phyloP scores from a whole-genome alignment of 1,140 invertebrate genomes.

The Muscidifurax raptorellus region DNA sequence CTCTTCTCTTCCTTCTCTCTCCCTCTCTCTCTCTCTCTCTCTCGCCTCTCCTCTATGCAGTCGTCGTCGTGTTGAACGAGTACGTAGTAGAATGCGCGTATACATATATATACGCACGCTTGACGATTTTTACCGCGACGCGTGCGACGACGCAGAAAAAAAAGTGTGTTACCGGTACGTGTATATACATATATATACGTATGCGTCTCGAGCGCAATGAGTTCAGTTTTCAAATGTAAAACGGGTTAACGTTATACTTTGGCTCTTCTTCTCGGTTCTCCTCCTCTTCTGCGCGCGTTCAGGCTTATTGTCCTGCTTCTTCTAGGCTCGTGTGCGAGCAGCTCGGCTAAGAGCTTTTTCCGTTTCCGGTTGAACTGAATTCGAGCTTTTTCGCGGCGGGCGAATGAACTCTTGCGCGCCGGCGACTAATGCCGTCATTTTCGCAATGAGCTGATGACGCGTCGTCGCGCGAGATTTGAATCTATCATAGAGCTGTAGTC shows the following conservation, averaged over 20 bases:
- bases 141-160: slow-evolving; percentile 19
- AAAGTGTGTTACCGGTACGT: slow-evolving; percentile 44
- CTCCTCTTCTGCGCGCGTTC: background rate
- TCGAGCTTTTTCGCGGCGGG: background rate
- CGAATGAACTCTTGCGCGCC: background rate
- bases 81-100: background rate
- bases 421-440: background rate
- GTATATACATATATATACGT: background rate
- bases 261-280: background rate
- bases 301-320: background rate
- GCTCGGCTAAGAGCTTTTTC: background rate
- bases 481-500: too few relatives aligned
- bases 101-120: background rate
- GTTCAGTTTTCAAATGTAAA: slow-evolving; percentile 39
- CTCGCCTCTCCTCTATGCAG: too few relatives aligned
- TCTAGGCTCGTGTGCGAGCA: background rate
- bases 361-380: slow-evolving; percentile 8
- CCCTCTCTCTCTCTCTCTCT: too few relatives aligned
- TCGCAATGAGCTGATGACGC: too few relatives aligned
- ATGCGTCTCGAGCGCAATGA: slow-evolving; percentile 3
- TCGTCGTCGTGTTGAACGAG: too few relatives aligned
- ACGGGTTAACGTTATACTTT: slow-evolving; percentile 26
- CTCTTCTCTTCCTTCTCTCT: background rate
- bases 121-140: slow-evolving; percentile 33
- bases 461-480: too few relatives aligned